Percentiles rank a stretch among this genome's conserved stretches.
Evolutionary conservation across 2,888 invertebrate species (phyloP).

Genomic region (Rhamnusium bicolor): DNA sequence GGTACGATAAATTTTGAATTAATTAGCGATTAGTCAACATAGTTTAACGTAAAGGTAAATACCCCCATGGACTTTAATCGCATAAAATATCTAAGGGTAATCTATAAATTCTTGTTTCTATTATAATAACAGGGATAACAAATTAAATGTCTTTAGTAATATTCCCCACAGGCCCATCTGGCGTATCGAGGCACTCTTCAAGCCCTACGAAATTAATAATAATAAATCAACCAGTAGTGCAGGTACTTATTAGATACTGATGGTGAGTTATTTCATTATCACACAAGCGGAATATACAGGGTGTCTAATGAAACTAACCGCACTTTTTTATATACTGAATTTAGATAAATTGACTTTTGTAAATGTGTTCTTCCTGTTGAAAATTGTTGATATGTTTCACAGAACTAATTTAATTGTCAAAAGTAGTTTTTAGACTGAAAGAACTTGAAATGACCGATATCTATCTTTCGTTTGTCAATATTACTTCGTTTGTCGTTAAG

Average conservation of each 20-base stretch:
- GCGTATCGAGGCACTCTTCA: background rate
- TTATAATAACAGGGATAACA: slow-evolving; percentile 5
- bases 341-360: too few relatives aligned
- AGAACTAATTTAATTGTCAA: too few relatives aligned
- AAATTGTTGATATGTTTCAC: too few relatives aligned
- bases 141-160: slow-evolving; percentile 4
- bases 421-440: too few relatives aligned
- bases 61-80: background rate
- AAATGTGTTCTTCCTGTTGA: too few relatives aligned
- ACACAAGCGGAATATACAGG: background rate
- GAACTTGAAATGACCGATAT: too few relatives aligned
- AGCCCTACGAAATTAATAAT: background rate
- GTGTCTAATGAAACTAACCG: background rate
- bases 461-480: too few relatives aligned
- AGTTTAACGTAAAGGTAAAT: background rate
- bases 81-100: slow-evolving; percentile 4
- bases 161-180: background rate
- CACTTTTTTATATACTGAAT: too few relatives aligned
- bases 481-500: too few relatives aligned
- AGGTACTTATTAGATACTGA: background rate
- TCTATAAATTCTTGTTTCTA: slow-evolving; percentile 9
- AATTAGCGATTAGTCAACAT: background rate
- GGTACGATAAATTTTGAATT: background rate
- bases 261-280: background rate
- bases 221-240: background rate